Evolutionary conservation across 2,113 vertebrate genomes (phyloP).

Genomic region (Lepus timidus): DNA sequence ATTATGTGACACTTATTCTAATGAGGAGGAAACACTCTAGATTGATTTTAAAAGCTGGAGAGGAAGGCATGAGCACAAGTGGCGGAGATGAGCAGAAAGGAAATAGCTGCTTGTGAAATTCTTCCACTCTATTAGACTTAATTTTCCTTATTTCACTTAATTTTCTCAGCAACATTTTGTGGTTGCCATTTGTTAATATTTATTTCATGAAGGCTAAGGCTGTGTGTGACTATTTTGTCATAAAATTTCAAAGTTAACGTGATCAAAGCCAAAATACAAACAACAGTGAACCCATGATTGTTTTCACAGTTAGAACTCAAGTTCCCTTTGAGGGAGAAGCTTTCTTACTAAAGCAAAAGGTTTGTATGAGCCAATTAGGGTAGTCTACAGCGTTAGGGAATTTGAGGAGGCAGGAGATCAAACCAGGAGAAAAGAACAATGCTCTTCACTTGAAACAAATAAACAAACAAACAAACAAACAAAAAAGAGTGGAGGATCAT

Average conservation of each 20-base stretch:
- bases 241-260: neutral
- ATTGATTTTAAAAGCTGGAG: slow-evolving; percentile 32
- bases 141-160: slow-evolving; percentile 5
- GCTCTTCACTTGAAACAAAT: neutral
- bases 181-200: neutral
- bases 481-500: neutral
- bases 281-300: neutral
- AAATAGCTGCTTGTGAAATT: slow-evolving; percentile 22
- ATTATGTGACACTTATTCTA: neutral
- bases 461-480: neutral
- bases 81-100: neutral
- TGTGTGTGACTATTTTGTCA: neutral
- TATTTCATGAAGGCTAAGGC: slow-evolving; percentile 24
- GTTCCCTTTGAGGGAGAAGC: neutral
- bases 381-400: neutral
- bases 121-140: neutral
- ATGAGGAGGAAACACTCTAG: neutral
- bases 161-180: slow-evolving; percentile 8
- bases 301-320: neutral
- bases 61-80: neutral
- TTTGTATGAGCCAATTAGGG: neutral
- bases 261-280: neutral
- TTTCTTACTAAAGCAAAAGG: neutral
- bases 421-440: neutral
- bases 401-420: neutral